phyloP scores from a whole-genome alignment of 1,140 invertebrate genomes.

The Nomia melanderi region DNA sequence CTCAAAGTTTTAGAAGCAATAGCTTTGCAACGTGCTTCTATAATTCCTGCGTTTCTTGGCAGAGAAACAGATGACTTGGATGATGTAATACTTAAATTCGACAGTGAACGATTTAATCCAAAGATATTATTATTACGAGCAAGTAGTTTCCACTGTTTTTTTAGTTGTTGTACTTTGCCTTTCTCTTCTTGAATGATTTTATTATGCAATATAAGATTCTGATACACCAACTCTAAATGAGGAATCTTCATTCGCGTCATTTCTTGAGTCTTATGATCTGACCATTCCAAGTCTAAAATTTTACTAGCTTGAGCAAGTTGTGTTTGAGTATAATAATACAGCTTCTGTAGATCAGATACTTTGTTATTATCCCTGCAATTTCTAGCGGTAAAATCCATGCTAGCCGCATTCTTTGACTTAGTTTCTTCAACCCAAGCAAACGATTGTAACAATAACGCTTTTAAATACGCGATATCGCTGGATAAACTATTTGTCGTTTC shows the following conservation, averaged over 20 bases:
- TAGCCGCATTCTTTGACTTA: constrained; percentile 74
- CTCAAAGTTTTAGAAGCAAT: constrained; percentile 70
- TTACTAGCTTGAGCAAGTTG: constrained; percentile 77
- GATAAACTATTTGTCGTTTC: constrained; percentile 76
- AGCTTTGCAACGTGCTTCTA: constrained; percentile 72
- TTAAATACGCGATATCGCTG: constrained; percentile 76
- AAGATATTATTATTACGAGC: constrained; percentile 48
- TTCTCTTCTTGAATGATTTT: constrained; percentile 73
- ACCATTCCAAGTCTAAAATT: constrained; percentile 77
- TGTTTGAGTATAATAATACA: constrained; percentile 76
- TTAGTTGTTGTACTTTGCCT: constrained; percentile 60
- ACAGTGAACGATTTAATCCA: constrained; percentile 70
- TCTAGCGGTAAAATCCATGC: constrained; percentile 50
- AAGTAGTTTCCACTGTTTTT: constrained; percentile 67
- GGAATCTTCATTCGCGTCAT: constrained; percentile 75
- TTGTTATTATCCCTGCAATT: constrained; percentile 69
- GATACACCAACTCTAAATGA: constrained; percentile 75
- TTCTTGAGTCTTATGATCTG: constrained; percentile 65
- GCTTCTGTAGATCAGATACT: constrained; percentile 73
- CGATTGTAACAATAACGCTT: constrained; percentile 76
- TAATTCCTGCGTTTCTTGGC: constrained; percentile 62
- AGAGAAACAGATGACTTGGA: constrained; percentile 23
- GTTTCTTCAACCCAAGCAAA: constrained; percentile 80
- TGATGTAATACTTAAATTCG: constrained; percentile 65
- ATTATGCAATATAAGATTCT: constrained; percentile 72